A percentile compares a stretch with the other conserved stretches of the same genome.
phyloP scores from a whole-genome alignment of 2,888 invertebrate genomes.

The Drosophila suboccidentalis region DNA sequence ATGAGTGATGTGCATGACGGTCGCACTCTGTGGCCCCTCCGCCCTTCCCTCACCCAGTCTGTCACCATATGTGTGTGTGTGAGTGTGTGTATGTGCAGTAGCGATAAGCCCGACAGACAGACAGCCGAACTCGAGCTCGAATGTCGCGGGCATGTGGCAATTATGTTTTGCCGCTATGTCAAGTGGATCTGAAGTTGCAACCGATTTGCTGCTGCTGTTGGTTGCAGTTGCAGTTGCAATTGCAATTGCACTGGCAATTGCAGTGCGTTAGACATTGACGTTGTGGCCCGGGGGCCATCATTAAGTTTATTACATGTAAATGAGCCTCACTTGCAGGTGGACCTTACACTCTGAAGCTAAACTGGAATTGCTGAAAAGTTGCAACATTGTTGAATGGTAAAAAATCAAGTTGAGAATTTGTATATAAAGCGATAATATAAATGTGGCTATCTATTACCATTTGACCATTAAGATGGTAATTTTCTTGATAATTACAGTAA shows the following conservation, averaged over 20 bases:
- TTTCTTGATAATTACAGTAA: too few relatives aligned
- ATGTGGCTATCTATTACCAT: neutral
- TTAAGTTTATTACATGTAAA: slow-evolving; percentile 61
- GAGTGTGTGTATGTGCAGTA: slow-evolving; percentile 33
- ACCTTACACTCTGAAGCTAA: neutral
- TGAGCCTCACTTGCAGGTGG: slow-evolving; percentile 38
- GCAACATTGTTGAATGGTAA: neutral
- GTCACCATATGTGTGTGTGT: neutral
- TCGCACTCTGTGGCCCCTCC: slow-evolving; percentile 22
- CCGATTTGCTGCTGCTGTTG: slow-evolving; percentile 44
- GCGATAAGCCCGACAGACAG: slow-evolving; percentile 68
- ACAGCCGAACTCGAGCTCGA: slow-evolving; percentile 43
- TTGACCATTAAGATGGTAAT: neutral
- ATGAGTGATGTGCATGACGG: slow-evolving; percentile 75
- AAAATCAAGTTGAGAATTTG: neutral
- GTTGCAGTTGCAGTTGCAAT: slow-evolving; percentile 21
- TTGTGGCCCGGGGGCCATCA: slow-evolving; percentile 56
- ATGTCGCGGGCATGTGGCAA: slow-evolving; percentile 76
- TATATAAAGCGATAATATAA: neutral
- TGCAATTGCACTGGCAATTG: slow-evolving; percentile 2
- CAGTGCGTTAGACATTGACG: slow-evolving; percentile 18
- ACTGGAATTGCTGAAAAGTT: neutral
- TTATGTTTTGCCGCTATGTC: slow-evolving; percentile 69
- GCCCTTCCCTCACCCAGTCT: neutral
- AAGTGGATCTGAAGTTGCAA: slow-evolving; percentile 60